Conservation (phyloP, 2,888 invertebrate genomes). For the Parnassius orleans region DNA sequence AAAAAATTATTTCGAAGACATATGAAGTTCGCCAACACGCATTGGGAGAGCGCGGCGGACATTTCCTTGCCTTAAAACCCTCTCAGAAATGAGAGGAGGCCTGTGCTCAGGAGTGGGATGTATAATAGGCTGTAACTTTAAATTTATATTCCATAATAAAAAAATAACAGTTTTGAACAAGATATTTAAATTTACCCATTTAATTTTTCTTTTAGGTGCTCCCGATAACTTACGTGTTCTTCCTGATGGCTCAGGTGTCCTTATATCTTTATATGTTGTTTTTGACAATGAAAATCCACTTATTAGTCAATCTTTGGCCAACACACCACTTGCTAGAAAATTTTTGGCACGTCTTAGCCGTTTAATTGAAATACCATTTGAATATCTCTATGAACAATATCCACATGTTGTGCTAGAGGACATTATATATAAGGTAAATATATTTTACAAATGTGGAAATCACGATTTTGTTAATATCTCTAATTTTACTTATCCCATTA, state of each 20-base stretch:
- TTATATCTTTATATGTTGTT: conserved; percentile 81
- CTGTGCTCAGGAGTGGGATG: no score
- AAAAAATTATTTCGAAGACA: no score
- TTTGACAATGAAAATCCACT: conserved; percentile 81
- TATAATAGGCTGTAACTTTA: no score
- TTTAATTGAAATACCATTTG: conserved; percentile 83
- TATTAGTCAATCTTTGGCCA: conserved; percentile 75
- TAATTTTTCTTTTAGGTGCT: conserved; percentile 51
- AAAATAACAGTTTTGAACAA: background rate
- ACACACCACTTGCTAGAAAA: conserved; percentile 84
- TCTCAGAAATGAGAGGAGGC: no score
- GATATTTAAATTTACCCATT: background rate
- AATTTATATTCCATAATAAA: no score
- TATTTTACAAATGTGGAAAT: no score
- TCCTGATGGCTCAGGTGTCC: conserved; percentile 84
- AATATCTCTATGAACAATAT: conserved; percentile 81
- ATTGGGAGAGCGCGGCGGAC: no score
- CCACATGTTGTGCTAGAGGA: conserved; percentile 84
- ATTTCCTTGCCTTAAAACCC: no score
- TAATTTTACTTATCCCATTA: background rate
- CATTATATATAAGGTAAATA: conserved; percentile 81
- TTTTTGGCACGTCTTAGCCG: conserved; percentile 82
- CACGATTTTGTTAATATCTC: no score
- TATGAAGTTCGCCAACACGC: no score
- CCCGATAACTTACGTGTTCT: conserved; percentile 83